Evolutionary conservation across 2,888 invertebrate species (phyloP).

Genomic region (Melieria crassipennis): DNA sequence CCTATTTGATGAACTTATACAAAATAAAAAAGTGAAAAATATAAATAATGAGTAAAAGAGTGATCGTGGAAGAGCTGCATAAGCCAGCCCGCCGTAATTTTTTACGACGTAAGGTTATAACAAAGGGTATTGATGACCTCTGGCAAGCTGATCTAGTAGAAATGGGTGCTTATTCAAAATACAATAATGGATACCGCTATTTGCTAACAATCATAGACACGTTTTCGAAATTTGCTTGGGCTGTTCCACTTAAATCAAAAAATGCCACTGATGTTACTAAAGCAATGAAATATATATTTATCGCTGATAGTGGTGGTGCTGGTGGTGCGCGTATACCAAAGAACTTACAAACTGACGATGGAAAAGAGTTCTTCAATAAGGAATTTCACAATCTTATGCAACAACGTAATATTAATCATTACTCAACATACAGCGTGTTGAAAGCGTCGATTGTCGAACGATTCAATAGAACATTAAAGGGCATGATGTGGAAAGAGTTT

Average conservation of each 20-base stretch:
- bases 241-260: slow-evolving; percentile 22
- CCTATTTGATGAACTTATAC: too few species aligned
- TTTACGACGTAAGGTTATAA: slow-evolving; percentile 30
- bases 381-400: slow-evolving; percentile 36
- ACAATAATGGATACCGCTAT: slow-evolving; percentile 55
- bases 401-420: slow-evolving; percentile 40
- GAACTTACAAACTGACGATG: background rate
- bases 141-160: slow-evolving; percentile 47
- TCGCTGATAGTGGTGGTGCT: background rate
- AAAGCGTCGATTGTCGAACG: slow-evolving; percentile 26
- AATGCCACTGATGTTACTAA: slow-evolving; percentile 12
- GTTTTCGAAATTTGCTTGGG: background rate
- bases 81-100: slow-evolving; percentile 28
- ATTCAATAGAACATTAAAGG: slow-evolving; percentile 1
- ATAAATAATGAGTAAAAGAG: slow-evolving; percentile 19
- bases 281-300: slow-evolving; percentile 33
- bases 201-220: slow-evolving; percentile 61
- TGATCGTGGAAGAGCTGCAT: slow-evolving; percentile 35
- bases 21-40: background rate
- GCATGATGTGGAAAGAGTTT: slow-evolving; percentile 48
- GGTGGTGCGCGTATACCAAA: too few species aligned
- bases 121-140: slow-evolving; percentile 36
- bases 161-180: slow-evolving; percentile 50
- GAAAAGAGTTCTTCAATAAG: background rate
- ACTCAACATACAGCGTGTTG: slow-evolving; percentile 38